Evolutionary conservation across 2,113 vertebrate species (phyloP).

Genomic region (Malurus cyaneus): DNA sequence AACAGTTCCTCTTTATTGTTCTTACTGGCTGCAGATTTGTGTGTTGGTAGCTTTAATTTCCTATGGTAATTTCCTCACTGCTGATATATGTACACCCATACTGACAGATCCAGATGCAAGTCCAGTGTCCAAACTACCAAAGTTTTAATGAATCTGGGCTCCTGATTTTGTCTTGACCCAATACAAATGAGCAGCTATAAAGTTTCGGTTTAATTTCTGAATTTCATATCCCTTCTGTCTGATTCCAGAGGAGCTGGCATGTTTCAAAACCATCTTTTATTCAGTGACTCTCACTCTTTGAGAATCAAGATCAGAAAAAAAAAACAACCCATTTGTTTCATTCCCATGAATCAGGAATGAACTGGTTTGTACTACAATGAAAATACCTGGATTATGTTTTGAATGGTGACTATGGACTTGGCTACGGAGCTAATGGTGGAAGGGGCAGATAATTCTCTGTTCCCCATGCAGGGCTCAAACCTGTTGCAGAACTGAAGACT

Average conservation of each 20-base stretch:
- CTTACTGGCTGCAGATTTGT: conserved; percentile 31
- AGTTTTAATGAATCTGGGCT: not conserved
- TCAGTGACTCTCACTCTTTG: not conserved
- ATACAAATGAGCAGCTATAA: not conserved
- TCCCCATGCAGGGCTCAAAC: not conserved
- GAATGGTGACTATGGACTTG: not conserved
- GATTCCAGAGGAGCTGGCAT: not conserved
- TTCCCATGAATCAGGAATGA: not conserved
- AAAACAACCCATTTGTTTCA: not conserved
- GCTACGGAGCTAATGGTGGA: not conserved
- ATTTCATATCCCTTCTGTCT: not conserved
- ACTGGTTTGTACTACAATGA: not conserved
- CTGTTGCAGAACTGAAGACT: not conserved
- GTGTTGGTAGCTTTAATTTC: conserved; percentile 55
- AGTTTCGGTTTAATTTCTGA: not conserved
- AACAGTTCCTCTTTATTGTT: conserved; percentile 58
- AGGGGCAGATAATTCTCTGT: not conserved
- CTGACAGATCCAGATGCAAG: conserved; percentile 18
- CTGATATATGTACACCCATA: not conserved
- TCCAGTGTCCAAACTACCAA: not conserved
- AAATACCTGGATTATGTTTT: not conserved
- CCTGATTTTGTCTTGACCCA: not conserved
- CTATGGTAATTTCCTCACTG: conserved; percentile 32
- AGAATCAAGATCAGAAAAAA: not conserved
- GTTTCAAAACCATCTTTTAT: not conserved